These are phyloP conservation scores for Zosterops japonicus DNA, from an alignment of 2,113 vertebrate genomes.

Conservation along the genomic window DNA sequence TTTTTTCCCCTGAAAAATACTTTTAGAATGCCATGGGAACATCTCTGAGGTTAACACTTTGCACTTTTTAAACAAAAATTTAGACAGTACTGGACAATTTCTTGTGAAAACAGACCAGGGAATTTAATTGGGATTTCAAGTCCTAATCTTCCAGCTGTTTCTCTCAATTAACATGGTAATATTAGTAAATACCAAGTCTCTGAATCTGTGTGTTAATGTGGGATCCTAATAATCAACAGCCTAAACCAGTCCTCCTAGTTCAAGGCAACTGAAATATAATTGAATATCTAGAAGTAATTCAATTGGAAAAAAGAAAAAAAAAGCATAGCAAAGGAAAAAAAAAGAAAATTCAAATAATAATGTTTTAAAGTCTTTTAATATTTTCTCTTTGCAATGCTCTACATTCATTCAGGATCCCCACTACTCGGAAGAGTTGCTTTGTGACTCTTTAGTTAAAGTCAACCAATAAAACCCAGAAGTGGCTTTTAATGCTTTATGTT, in stretches of 20 bases:
- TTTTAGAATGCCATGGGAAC: background rate
- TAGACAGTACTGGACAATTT: background rate
- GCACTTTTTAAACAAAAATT: background rate
- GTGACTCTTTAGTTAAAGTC: background rate
- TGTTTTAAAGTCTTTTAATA: background rate
- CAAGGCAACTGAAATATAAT: background rate
- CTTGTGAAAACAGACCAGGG: background rate
- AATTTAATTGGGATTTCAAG: background rate
- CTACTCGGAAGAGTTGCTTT: background rate
- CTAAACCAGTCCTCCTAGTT: background rate
- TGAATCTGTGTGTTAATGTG: background rate
- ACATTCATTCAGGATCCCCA: background rate
- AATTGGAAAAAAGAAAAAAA: fast-evolving
- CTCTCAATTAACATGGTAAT: background rate
- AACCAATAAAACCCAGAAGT: background rate
- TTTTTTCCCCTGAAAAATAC: background rate
- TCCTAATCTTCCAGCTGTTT: background rate
- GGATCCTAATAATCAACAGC: background rate
- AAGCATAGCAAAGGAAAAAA: background rate
- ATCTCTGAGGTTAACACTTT: background rate
- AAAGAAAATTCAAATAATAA: background rate
- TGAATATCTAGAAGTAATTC: background rate
- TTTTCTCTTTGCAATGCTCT: background rate
- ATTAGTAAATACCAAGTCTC: background rate
- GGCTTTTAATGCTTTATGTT: background rate